phyloP scores from a whole-genome alignment of 1,140 invertebrate species.

The Cydia amplana region DNA sequence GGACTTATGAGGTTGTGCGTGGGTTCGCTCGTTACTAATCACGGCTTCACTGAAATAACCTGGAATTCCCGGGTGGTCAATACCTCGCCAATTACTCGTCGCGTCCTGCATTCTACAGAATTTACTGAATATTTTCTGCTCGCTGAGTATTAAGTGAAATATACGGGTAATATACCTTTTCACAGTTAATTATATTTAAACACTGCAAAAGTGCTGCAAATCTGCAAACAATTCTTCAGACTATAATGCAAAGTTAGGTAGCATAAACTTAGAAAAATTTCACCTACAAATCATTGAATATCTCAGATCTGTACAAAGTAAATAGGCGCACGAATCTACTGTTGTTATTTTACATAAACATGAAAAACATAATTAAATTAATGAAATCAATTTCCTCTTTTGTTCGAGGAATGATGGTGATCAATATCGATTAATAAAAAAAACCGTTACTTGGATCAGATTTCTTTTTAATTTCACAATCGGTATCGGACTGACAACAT shows the following conservation, averaged over 20 bases:
- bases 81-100: slow-evolving; percentile 42
- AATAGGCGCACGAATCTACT: neutral
- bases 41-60: slow-evolving; percentile 58
- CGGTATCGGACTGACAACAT: slow-evolving; percentile 5
- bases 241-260: no score
- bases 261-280: no score
- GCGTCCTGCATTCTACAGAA: slow-evolving; percentile 15
- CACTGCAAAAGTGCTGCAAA: no score
- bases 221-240: neutral
- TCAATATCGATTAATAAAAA: neutral
- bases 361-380: neutral
- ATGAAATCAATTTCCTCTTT: neutral
- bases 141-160: no score
- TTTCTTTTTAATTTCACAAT: slow-evolving; percentile 14
- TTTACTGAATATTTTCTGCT: neutral
- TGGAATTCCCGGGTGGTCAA: slow-evolving; percentile 55
- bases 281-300: no score
- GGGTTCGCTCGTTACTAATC: slow-evolving; percentile 49
- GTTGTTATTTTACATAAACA: neutral
- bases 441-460: neutral
- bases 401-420: neutral
- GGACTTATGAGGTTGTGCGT: neutral
- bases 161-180: neutral
- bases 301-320: no score
- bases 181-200: no score